Evolutionary conservation across 2,113 vertebrate species (phyloP).

Genomic region (Crotalus tigris): DNA sequence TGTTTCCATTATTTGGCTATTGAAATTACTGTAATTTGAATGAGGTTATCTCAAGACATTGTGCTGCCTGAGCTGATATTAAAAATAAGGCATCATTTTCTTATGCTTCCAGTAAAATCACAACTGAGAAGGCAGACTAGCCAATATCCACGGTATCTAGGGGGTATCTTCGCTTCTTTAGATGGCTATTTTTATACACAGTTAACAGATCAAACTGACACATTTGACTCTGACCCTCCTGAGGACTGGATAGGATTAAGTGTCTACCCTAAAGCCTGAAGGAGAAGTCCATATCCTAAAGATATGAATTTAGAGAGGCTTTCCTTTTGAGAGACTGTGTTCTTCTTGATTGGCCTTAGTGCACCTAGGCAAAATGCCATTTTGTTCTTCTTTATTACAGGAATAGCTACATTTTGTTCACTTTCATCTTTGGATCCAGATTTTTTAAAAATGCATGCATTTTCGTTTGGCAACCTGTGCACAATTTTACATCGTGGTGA

Average conservation of each 20-base stretch:
- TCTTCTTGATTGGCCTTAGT: not conserved
- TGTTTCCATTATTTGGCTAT: not conserved
- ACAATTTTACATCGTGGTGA: too few species aligned
- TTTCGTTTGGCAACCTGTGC: not conserved
- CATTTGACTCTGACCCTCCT: not conserved
- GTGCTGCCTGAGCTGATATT: not conserved
- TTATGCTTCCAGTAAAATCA: not conserved
- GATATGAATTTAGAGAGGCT: not conserved
- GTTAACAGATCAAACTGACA: not conserved
- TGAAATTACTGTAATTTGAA: not conserved
- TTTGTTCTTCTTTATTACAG: not conserved
- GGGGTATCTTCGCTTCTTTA: not conserved
- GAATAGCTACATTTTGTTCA: not conserved
- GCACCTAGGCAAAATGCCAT: not conserved
- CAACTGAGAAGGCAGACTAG: not conserved
- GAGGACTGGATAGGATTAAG: not conserved
- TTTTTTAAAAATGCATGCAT: not conserved
- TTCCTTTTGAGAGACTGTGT: not conserved
- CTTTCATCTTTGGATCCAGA: not conserved
- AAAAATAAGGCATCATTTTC: not conserved
- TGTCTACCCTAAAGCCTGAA: not conserved
- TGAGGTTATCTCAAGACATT: not conserved
- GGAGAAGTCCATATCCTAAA: not conserved
- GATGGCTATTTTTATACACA: not conserved
- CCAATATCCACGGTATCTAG: not conserved